Base-by-base conservation (phyloP, 2,888 invertebrate genomes). In the Athalia circularis region DNA sequence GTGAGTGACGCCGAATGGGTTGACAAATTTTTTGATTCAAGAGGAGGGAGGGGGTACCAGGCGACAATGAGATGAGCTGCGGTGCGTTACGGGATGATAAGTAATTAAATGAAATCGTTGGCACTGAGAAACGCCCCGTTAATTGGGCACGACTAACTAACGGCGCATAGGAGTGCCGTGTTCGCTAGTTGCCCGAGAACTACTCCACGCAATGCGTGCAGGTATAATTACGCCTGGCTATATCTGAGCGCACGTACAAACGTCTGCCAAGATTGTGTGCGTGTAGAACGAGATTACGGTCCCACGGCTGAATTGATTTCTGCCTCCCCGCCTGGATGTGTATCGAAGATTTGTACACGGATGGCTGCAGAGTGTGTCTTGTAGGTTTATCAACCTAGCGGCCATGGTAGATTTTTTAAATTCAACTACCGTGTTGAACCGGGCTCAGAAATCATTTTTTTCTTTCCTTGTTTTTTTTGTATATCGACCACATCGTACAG, bases 221-320 rank as follows among this genome's bases (percentile, higher is more conserved):
- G 62, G 62, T 75, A 64, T 75, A 75, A 75, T 75, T 75, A 75
- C 75, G 64, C 75, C 48, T 75, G 75, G 61, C 9, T 15, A 62
- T n/a, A n/a, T 62, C 13, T 48, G 13, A 57, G 61, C 50, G 13
- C 13, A 75, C 75, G 11, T 8, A 13, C 50, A 64, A 48, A 50
- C 8, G 11, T 43, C 15, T 13, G 43, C 45, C 45, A 15, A n/a
- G 67, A 7, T 52, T 11, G 62, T 62, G 48, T 75, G 47, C 48
- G 62, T 59, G 82, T 29, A 79, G 82, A 78, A 87, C 90, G 81
- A 89, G 91, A 11, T 90, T 83, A 74, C 79, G 88, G 89, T 82
- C 90, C 90, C 84, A 90, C 87, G 80, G 90, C 88, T 89, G 90
- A 80, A 89, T 75, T 64, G 64, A 75, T 75, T 75, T 75, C 75